A percentile compares a stretch with the other conserved stretches of the same genome.
These are phyloP conservation scores for Maniola hyperantus DNA, from an alignment of 2,888 invertebrate genomes.

Conservation along the genomic window DNA sequence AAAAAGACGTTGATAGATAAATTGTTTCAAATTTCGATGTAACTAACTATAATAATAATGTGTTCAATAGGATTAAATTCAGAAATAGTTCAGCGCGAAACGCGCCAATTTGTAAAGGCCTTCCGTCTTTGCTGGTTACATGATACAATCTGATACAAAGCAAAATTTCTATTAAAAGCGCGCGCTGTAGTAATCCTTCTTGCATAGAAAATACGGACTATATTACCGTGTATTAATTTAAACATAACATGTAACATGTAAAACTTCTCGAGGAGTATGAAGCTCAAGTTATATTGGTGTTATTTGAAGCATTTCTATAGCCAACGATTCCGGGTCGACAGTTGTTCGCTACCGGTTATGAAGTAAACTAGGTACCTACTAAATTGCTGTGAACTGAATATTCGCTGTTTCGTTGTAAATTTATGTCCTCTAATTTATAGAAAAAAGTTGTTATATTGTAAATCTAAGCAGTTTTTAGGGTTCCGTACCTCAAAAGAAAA, in stretches of 20 bases:
- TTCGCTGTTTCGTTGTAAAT: conserved; percentile 23
- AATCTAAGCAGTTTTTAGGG: not conserved
- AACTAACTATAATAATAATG: not conserved
- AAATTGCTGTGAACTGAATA: conserved; percentile 28
- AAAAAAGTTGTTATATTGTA: conserved; percentile 1
- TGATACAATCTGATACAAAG: conserved; percentile 13
- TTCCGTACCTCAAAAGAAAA: no score
- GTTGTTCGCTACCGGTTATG: conserved; percentile 36
- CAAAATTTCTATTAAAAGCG: not conserved
- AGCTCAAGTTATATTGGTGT: conserved; percentile 27
- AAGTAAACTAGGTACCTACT: conserved; percentile 35
- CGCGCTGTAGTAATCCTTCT: conserved; percentile 11
- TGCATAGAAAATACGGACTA: not conserved
- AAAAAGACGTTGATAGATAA: not conserved
- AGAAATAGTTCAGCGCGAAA: conserved; percentile 35
- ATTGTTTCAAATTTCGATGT: not conserved
- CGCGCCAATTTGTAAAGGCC: conserved; percentile 31
- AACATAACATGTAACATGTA: conserved; percentile 13
- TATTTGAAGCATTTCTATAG: conserved; percentile 26
- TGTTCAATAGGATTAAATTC: conserved; percentile 25
- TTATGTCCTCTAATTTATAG: conserved; percentile 20
- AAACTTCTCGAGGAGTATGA: conserved; percentile 9
- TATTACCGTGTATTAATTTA: not conserved
- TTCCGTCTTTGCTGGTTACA: conserved; percentile 34
- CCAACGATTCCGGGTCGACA: conserved; percentile 36